Conservation (phyloP, 2,113 vertebrate genomes). For the Chamaea fasciata region DNA sequence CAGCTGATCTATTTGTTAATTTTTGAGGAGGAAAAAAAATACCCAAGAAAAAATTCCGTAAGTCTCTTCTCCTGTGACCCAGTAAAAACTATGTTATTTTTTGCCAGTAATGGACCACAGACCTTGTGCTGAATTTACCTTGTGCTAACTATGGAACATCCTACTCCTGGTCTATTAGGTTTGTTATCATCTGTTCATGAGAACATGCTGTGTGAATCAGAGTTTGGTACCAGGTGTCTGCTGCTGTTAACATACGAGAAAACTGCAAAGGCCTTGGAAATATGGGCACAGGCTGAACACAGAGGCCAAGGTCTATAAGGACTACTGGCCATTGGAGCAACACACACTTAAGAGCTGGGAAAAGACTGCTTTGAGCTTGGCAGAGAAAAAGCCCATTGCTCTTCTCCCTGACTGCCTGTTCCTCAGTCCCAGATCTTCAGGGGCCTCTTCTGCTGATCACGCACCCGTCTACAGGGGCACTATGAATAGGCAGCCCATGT, state of each 20-base stretch:
- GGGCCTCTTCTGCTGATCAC: background rate
- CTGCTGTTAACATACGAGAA: background rate
- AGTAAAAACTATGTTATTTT: background rate
- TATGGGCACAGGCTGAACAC: fast-evolving
- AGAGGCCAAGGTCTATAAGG: background rate
- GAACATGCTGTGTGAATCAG: background rate
- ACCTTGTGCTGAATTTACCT: background rate
- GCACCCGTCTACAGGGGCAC: background rate
- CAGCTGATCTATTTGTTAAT: background rate
- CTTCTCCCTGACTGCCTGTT: background rate
- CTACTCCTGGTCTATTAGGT: background rate
- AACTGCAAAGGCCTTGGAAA: background rate
- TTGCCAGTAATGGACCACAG: background rate
- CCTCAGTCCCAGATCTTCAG: background rate
- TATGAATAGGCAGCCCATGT: background rate
- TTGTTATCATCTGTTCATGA: background rate
- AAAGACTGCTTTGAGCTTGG: background rate
- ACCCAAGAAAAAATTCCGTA: background rate
- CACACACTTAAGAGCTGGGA: background rate
- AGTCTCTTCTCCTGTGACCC: background rate
- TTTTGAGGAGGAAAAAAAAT: background rate
- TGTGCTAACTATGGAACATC: background rate
- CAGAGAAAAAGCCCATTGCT: background rate
- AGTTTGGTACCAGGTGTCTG: background rate
- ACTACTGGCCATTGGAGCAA: background rate